Evolutionary conservation across 2,113 vertebrate genomes (phyloP).

Genomic region (Delphinus delphis): DNA sequence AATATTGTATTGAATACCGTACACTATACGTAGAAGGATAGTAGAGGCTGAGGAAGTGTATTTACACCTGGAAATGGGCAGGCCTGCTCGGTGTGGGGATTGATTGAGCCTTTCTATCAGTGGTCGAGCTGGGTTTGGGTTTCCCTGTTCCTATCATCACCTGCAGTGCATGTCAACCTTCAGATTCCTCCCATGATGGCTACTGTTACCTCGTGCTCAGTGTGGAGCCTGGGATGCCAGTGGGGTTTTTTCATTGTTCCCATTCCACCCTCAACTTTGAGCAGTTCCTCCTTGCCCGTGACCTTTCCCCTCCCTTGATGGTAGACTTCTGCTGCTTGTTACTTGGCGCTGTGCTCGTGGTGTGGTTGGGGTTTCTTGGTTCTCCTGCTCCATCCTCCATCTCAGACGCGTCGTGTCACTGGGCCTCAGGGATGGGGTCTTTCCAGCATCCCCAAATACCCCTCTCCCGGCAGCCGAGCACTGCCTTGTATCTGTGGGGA

Average conservation of each 20-base stretch:
- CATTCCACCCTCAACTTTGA: background rate
- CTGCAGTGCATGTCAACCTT: background rate
- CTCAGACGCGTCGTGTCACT: background rate
- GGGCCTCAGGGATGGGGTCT: background rate
- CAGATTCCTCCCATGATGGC: background rate
- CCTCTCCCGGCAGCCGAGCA: background rate
- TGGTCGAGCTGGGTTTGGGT: background rate
- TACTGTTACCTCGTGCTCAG: background rate
- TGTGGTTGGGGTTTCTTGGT: background rate
- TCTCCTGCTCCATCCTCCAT: background rate
- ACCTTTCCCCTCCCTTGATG: background rate
- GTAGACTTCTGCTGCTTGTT: background rate
- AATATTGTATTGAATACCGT: background rate
- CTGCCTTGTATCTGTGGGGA: background rate
- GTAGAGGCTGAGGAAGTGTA: background rate
- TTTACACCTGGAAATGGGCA: background rate
- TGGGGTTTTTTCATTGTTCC: background rate
- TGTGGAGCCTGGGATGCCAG: background rate
- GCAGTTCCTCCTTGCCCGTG: background rate
- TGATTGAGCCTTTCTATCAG: background rate
- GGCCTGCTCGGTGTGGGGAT: background rate
- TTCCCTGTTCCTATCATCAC: background rate
- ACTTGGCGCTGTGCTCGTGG: background rate
- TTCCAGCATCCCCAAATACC: background rate
- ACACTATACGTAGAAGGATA: background rate